A percentile compares a stretch with the other conserved stretches of the same genome.
These are phyloP conservation scores for Ganaspis sp. DNA, from an alignment of 1,140 invertebrate species.

Conservation along the genomic window DNA sequence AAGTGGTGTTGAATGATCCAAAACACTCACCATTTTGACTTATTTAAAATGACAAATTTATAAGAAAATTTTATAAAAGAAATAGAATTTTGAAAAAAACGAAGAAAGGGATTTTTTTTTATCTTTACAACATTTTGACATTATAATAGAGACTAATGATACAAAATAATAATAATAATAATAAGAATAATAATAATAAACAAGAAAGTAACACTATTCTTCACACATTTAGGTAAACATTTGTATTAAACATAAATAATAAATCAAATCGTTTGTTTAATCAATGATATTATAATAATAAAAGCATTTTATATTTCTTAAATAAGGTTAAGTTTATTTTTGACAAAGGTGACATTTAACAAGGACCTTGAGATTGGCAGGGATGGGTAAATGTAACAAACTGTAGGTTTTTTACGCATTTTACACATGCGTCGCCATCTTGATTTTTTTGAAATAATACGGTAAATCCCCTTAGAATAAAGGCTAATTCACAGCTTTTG, in stretches of 20 bases:
- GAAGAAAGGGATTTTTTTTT: no score
- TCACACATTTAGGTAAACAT: not conserved
- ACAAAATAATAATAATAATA: no score
- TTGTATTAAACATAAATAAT: not conserved
- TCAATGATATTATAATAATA: not conserved
- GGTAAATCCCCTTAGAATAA: no score
- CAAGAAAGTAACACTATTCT: not conserved
- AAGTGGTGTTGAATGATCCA: not conserved
- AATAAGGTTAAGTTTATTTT: conserved; percentile 17
- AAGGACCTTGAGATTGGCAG: not conserved
- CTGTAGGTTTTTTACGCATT: no score
- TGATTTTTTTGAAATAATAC: no score
- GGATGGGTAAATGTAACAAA: no score
- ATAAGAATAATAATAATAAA: no score
- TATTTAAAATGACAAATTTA: not conserved
- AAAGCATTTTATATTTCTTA: not conserved
- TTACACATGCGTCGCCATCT: no score
- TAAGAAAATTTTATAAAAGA: not conserved
- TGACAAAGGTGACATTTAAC: conserved; percentile 20
- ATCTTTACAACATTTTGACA: no score
- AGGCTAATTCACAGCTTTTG: no score
- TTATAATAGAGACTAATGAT: no score
- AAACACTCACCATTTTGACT: not conserved
- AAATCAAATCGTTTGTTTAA: not conserved
- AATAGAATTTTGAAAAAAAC: not conserved